Conservation (phyloP, 1,140 invertebrate species). For the Caligus rogercresseyi region DNA sequence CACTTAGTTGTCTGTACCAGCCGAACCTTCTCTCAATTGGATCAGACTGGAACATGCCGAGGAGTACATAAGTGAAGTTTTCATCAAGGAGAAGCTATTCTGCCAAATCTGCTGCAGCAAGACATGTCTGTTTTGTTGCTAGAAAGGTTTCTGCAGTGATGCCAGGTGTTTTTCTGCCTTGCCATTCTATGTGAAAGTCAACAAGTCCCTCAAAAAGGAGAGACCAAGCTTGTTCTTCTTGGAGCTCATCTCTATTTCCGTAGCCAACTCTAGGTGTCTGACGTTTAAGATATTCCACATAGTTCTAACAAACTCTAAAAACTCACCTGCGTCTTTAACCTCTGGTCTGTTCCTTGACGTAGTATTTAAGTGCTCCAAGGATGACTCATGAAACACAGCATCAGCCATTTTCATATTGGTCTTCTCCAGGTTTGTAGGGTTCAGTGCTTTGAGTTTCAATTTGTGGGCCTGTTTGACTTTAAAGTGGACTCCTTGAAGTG, state of each 20-base stretch:
- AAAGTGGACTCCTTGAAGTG: background rate
- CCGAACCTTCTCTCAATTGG: constrained; percentile 4
- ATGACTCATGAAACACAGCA: background rate
- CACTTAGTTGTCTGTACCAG: constrained; percentile 10
- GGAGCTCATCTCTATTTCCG: background rate
- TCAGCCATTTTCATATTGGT: constrained; percentile 12
- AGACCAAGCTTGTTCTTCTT: background rate
- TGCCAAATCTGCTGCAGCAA: background rate
- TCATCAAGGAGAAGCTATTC: background rate
- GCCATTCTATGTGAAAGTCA: background rate
- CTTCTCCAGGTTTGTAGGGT: background rate
- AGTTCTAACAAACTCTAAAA: background rate
- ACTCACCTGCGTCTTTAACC: background rate
- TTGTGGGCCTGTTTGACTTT: constrained; percentile 5
- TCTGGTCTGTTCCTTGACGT: background rate
- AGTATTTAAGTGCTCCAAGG: background rate
- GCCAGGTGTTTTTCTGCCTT: background rate
- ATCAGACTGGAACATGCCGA: constrained; percentile 3
- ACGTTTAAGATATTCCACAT: constrained; percentile 1
- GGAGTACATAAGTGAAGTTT: constrained; percentile 4
- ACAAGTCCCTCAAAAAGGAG: background rate
- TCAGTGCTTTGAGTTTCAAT: background rate
- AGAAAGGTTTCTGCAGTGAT: constrained; percentile 1
- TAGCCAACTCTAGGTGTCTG: background rate
- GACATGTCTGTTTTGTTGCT: background rate